Conservation (phyloP, 2,888 invertebrate genomes). For the Drepanosiphum platanoidis region DNA sequence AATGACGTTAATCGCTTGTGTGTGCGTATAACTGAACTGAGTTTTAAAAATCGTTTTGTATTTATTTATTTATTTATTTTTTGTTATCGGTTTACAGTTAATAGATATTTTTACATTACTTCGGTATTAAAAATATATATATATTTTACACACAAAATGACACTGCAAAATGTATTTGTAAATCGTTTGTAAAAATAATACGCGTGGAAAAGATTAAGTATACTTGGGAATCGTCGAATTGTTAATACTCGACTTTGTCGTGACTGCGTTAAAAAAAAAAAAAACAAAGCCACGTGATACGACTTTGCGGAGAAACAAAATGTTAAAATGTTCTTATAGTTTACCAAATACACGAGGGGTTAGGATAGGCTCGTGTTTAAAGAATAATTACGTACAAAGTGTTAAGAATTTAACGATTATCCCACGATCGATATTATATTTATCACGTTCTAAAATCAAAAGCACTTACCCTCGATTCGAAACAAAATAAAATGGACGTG, state of each 20-base stretch:
- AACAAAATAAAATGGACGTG: background rate
- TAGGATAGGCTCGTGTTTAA: background rate
- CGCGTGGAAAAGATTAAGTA: background rate
- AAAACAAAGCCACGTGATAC: no score
- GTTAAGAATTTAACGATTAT: background rate
- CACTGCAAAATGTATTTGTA: background rate
- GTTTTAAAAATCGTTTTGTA: constrained; percentile 54
- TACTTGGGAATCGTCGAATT: background rate
- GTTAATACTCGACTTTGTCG: background rate
- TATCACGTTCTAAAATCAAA: background rate
- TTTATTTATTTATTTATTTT: background rate
- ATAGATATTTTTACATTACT: background rate
- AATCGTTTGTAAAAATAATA: background rate
- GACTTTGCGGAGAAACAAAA: no score
- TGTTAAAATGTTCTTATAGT: no score
- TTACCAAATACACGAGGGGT: background rate
- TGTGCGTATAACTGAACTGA: constrained; percentile 24
- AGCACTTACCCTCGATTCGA: background rate
- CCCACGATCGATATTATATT: background rate
- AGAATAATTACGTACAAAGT: background rate
- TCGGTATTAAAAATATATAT: background rate
- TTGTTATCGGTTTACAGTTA: constrained; percentile 9
- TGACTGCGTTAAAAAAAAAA: no score
- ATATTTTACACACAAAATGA: background rate
- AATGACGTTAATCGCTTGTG: constrained; percentile 48